A percentile compares a stretch with the other conserved stretches of the same genome.
These are phyloP conservation scores for Anisognathus igniventris DNA, from an alignment of 2,797 vertebrate species.

Conservation along the genomic window DNA sequence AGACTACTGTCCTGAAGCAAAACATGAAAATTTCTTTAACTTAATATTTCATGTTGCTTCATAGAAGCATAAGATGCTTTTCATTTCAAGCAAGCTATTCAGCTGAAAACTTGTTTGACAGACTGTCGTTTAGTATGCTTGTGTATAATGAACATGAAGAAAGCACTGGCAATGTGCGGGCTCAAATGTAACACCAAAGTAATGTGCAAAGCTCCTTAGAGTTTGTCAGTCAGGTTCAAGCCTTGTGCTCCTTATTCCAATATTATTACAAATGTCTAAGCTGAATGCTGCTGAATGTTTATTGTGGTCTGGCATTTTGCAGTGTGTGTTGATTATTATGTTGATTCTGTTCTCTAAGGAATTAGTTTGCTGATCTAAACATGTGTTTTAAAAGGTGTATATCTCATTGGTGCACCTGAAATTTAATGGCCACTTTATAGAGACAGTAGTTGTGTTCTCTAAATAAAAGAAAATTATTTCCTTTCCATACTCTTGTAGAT, in stretches of 20 bases:
- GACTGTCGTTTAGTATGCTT: background rate
- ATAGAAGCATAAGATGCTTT: background rate
- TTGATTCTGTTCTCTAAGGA: background rate
- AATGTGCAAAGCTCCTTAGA: background rate
- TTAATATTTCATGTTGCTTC: background rate
- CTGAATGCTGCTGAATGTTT: background rate
- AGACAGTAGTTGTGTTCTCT: background rate
- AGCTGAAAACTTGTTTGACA: background rate
- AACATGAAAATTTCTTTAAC: background rate
- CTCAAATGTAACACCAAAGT: background rate
- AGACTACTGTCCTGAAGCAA: background rate
- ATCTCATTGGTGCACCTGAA: background rate
- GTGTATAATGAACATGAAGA: background rate
- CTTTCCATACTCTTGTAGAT: background rate
- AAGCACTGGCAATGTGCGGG: background rate
- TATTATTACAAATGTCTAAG: background rate
- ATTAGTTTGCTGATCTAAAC: background rate
- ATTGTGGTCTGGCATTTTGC: background rate
- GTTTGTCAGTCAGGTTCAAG: background rate
- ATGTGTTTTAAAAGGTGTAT: background rate
- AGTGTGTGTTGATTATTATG: background rate
- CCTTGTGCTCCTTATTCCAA: background rate
- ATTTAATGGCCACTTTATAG: background rate
- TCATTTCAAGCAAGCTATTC: background rate
- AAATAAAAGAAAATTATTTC: background rate